Evolutionary conservation across 2,888 invertebrate species (phyloP).

Genomic region (Neria commutata): DNA sequence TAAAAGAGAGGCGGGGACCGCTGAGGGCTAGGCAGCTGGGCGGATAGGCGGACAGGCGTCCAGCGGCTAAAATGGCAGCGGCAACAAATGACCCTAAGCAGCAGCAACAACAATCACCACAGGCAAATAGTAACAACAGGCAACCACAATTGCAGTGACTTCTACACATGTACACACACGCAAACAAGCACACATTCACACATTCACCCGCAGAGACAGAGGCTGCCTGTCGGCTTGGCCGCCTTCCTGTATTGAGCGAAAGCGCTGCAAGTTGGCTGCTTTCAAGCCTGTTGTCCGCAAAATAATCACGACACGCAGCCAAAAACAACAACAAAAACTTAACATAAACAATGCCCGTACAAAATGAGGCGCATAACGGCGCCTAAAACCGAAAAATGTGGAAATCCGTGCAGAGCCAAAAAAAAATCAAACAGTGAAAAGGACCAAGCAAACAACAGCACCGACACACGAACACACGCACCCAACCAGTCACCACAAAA

Average conservation of each 20-base stretch:
- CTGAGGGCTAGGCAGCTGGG: too few species aligned
- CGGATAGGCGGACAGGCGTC: neutral
- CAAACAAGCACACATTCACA: too few species aligned
- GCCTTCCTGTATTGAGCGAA: too few species aligned
- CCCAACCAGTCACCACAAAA: neutral
- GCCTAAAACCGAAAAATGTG: neutral
- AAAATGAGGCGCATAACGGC: neutral
- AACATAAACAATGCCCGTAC: neutral
- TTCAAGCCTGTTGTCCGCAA: too few species aligned
- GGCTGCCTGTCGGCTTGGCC: too few species aligned
- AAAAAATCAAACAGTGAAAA: neutral
- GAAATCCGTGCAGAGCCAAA: too few species aligned
- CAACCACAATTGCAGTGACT: too few species aligned
- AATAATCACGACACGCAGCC: neutral
- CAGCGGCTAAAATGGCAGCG: conserved; percentile 3
- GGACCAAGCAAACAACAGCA: neutral
- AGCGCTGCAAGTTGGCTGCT: neutral
- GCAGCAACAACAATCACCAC: neutral
- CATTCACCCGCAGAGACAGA: too few species aligned
- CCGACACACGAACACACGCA: neutral
- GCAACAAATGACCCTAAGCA: neutral
- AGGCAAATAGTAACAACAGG: neutral
- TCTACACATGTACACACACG: too few species aligned
- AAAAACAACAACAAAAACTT: neutral
- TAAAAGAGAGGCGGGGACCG: too few species aligned